Conservation (phyloP, 2,113 vertebrate genomes). For the Stomatorhinus ivindoensis region DNA sequence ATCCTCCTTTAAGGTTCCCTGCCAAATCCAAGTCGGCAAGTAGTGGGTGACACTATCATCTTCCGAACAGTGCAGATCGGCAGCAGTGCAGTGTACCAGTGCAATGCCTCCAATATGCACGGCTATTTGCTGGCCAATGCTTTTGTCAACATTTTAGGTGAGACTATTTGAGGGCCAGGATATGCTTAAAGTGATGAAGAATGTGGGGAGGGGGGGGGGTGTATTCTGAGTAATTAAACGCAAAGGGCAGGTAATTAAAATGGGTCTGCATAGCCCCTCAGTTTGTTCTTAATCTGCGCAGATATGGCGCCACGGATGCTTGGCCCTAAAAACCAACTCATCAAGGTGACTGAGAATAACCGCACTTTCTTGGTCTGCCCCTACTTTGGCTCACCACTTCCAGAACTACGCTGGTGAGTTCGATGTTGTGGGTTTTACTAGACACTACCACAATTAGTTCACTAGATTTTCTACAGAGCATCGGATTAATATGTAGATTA, state of each 20-base stretch:
- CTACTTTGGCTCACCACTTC: constrained; percentile 90
- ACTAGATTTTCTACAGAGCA: background rate
- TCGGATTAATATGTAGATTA: background rate
- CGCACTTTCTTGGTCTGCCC: constrained; percentile 82
- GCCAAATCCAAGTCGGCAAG: constrained; percentile 67
- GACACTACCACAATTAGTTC: background rate
- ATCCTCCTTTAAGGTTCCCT: constrained; percentile 51
- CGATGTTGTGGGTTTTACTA: background rate
- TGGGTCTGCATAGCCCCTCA: background rate
- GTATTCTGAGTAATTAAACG: background rate
- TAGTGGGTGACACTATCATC: constrained; percentile 81
- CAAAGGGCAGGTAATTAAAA: background rate
- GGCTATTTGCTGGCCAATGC: constrained; percentile 92
- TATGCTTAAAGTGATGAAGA: background rate
- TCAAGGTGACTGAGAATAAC: constrained; percentile 84
- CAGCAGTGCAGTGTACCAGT: constrained; percentile 88
- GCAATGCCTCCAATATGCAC: constrained; percentile 91
- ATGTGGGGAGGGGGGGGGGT: background rate
- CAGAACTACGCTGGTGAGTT: constrained; percentile 82
- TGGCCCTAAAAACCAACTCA: constrained; percentile 77
- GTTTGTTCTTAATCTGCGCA: constrained; percentile 37
- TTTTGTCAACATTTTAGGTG: constrained; percentile 87
- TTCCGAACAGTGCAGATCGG: constrained; percentile 87
- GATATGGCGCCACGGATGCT: constrained; percentile 81
- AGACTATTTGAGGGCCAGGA: constrained; percentile 18